Evolutionary conservation across 2,888 invertebrate species (phyloP), one percentile per base, ranked within the genome.

Genomic region (Oscheius sp.): DNA sequence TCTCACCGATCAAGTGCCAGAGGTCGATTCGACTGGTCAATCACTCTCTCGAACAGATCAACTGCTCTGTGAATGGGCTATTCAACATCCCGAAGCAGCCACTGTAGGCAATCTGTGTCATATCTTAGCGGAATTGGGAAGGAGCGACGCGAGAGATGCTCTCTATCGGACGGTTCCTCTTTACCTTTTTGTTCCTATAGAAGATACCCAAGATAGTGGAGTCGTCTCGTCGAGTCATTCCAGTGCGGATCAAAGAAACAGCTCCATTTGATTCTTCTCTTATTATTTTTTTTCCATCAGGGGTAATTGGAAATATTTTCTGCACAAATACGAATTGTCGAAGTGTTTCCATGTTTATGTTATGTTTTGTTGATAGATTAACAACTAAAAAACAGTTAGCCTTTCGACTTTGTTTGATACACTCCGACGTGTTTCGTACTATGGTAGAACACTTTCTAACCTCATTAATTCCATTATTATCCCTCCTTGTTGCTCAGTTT

Each of bases 101-200:
- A 88, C 88, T 0, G 86, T 90, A 36, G 90, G 90, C 50, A 87
- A 88, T 54, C 87, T 91, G 62, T 88, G 91, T 59, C 82, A 86
- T 45, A 90, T 89, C 80, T 87, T 91, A 78, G 87, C 88, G 72
- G 90, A 90, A 75, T 87, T 91, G 78, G 90, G 90, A 59, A 88
- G 91, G 44, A 87, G 89, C 20, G 77, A 77, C 44, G 90, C 89
- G 0, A 89, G 89, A 2, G 89, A 90, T 70, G 87, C 89, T n/a
- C 87, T 91, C 17, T 87, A 90, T 71, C 88, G 89, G 45, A 89
- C 89, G 17, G 88, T 89, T 33, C 90, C 90, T 12, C 84, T 90
- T 61, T 89, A 87, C 68, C 68, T 79, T 36, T 77, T 82, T 62
- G 75, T 80, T 0, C 77, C 81, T 6, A 56, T 78, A 36, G 75